These are phyloP conservation scores for Argyrosomus japonicus DNA, from an alignment of 2,113 vertebrate genomes.

Conservation along the genomic window DNA sequence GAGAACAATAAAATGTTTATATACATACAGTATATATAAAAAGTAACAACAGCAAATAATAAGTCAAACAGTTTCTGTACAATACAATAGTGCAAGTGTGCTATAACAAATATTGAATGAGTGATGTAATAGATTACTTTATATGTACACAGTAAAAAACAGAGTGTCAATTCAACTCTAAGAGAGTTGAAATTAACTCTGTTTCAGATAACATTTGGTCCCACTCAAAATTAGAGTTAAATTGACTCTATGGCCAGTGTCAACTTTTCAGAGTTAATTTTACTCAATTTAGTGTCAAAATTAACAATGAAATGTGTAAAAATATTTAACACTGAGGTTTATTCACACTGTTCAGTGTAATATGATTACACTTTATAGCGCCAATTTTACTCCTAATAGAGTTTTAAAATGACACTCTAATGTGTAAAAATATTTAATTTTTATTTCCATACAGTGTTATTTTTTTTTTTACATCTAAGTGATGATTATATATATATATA, in stretches of 20 bases:
- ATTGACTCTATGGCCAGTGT: too few species aligned
- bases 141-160: not conserved
- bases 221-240: constrained; percentile 23
- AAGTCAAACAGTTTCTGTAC: too few species aligned
- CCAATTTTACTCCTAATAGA: constrained; percentile 10
- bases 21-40: too few species aligned
- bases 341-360: constrained; percentile 19
- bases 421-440: constrained; percentile 1
- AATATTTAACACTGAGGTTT: constrained; percentile 23
- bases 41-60: too few species aligned
- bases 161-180: not conserved
- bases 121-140: too few species aligned
- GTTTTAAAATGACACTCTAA: not conserved
- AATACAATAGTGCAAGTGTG: too few species aligned
- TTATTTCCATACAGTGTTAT: not conserved
- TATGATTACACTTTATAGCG: constrained; percentile 1
- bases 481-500: too few species aligned
- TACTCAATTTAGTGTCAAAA: constrained; percentile 31
- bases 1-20: too few species aligned
- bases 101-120: too few species aligned
- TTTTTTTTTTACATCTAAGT: not conserved
- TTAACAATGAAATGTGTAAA: constrained; percentile 39
- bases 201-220: constrained; percentile 25
- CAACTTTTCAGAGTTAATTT: too few species aligned
- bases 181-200: not conserved